phyloP scores from a whole-genome alignment of 2,113 vertebrate species.

The Chaetorhynchus papuensis region DNA sequence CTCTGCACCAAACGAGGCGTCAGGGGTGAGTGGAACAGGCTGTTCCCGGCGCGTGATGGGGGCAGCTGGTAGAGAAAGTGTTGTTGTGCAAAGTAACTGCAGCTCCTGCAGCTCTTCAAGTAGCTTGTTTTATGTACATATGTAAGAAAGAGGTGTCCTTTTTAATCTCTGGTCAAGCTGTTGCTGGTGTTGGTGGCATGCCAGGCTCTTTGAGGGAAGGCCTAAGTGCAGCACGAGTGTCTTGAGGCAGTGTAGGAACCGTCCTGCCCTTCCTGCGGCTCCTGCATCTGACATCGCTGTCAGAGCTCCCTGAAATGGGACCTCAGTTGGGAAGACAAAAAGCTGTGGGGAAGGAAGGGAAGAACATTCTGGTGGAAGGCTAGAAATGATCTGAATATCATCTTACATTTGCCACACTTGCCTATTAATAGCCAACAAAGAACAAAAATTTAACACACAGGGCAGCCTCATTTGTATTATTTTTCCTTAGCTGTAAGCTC shows the following conservation, averaged over 20 bases:
- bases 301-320: background rate
- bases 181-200: background rate
- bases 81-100: background rate
- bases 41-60: accelerated
- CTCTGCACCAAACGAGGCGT: background rate
- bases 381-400: background rate
- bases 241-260: background rate
- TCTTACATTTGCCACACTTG: background rate
- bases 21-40: accelerated
- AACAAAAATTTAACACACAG: background rate
- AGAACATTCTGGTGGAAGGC: background rate
- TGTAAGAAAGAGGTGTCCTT: background rate
- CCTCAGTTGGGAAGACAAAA: background rate
- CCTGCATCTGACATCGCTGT: background rate
- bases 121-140: accelerated
- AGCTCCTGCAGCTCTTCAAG: background rate
- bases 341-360: background rate
- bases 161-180: background rate
- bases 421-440: background rate
- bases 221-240: background rate
- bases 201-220: background rate
- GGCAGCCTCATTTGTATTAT: background rate
- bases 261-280: background rate
- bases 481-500: background rate
- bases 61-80: background rate